A percentile compares a stretch with the other conserved stretches of the same genome.
phyloP scores from a whole-genome alignment of 1,140 invertebrate species.

The Ceratosolen fusciceps region DNA sequence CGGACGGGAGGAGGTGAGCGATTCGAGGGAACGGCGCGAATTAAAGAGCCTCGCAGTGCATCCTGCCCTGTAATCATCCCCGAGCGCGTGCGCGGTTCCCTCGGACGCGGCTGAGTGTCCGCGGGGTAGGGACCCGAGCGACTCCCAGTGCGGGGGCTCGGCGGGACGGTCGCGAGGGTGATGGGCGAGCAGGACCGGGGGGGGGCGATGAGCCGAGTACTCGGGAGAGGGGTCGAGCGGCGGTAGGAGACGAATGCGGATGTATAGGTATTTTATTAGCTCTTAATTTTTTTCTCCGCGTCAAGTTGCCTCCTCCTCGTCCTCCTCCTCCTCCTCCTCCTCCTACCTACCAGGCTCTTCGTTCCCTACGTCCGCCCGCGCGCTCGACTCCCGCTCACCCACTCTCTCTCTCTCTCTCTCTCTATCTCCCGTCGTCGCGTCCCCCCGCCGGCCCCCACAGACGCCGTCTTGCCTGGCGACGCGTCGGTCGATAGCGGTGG shows the following conservation, averaged over 20 bases:
- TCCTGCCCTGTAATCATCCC: constrained; percentile 3
- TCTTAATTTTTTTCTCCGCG: constrained; percentile 40
- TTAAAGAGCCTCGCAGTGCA: not conserved
- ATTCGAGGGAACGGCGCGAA: not conserved
- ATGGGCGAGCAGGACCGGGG: too few relatives aligned
- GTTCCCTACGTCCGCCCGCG: too few relatives aligned
- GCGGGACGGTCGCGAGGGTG: not conserved
- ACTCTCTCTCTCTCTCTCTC: too few relatives aligned
- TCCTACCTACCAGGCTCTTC: too few relatives aligned
- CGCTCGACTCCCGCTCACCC: too few relatives aligned
- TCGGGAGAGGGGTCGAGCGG: not conserved
- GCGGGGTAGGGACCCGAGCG: not conserved
- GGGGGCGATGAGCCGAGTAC: too few relatives aligned
- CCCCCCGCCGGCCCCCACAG: too few relatives aligned
- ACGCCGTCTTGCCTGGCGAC: constrained; percentile 10
- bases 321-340: too few relatives aligned
- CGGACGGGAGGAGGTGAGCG: not conserved
- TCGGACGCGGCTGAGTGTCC: not conserved
- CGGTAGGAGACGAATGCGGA: constrained; percentile 19
- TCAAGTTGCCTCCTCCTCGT: constrained; percentile 3
- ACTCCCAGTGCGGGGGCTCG: not conserved
- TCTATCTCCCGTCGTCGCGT: too few relatives aligned
- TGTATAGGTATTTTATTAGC: constrained; percentile 41
- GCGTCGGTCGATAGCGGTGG: constrained; percentile 27
- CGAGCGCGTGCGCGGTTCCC: constrained; percentile 9